Evolutionary conservation across 2,113 vertebrate genomes (phyloP).

Genomic region (Sitta europaea): DNA sequence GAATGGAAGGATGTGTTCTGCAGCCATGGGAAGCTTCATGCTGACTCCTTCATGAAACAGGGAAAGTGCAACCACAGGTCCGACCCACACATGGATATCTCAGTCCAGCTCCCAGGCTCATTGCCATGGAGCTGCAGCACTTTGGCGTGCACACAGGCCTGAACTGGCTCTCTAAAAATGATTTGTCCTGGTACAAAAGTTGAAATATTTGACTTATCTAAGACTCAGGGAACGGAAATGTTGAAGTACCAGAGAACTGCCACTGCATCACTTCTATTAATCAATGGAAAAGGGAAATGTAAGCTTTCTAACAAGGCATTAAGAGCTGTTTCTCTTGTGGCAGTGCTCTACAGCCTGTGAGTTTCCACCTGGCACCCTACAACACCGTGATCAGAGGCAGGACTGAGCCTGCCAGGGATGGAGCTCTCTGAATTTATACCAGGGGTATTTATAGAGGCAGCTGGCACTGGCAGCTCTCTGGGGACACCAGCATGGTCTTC

Average conservation of each 20-base stretch:
- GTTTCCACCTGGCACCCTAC: not conserved
- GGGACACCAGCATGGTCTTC: not conserved
- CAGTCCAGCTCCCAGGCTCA: not conserved
- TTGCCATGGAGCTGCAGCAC: fast-evolving
- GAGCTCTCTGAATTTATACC: not conserved
- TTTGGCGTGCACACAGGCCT: fast-evolving
- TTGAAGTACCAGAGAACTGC: not conserved
- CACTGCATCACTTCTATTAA: not conserved
- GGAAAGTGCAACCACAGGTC: not conserved
- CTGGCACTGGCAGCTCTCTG: not conserved
- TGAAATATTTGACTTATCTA: not conserved
- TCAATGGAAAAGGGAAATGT: not conserved
- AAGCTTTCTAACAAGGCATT: not conserved
- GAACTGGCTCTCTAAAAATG: not conserved
- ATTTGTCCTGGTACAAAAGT: not conserved
- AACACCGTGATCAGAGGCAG: not conserved
- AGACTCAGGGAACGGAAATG: not conserved
- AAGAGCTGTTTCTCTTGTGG: not conserved
- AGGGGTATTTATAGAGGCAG: conserved; percentile 29
- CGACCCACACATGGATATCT: not conserved
- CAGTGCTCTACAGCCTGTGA: not conserved
- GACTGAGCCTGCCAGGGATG: not conserved
- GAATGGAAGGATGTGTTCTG: not conserved
- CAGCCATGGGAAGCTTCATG: not conserved
- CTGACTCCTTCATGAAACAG: not conserved